phyloP scores from a whole-genome alignment of 92 coral and sea anemone genomes.

The Paragorgia papillata region DNA sequence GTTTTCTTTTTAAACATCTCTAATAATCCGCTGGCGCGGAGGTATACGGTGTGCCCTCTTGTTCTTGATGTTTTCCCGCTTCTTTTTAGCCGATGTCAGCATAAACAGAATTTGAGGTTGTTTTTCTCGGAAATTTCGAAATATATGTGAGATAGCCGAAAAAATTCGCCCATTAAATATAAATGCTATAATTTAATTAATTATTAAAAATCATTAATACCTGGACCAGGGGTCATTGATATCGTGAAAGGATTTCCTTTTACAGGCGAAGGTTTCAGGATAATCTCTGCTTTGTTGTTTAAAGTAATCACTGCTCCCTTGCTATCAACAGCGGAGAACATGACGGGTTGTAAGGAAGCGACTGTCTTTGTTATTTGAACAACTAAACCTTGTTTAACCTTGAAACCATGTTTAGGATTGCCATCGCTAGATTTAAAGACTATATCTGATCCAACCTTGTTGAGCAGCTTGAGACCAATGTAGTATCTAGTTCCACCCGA shows the following conservation, averaged over 20 bases:
- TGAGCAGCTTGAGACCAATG: slow-evolving; percentile 67
- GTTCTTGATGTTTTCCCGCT: too few species aligned
- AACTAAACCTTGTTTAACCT: slow-evolving; percentile 55
- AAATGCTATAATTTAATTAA: neutral
- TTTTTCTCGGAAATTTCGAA: too few species aligned
- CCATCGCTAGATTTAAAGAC: slow-evolving; percentile 69
- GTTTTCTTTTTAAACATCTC: too few species aligned
- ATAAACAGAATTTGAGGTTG: too few species aligned
- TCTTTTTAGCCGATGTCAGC: too few species aligned
- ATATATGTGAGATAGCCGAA: too few species aligned
- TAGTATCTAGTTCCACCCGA: slow-evolving; percentile 57
- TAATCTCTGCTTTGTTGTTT: slow-evolving; percentile 61
- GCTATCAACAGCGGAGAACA: slow-evolving; percentile 60
- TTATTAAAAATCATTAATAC: neutral
- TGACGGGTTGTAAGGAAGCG: slow-evolving; percentile 58
- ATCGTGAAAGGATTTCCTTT: slow-evolving; percentile 59
- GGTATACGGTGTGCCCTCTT: too few species aligned
- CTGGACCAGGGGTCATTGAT: slow-evolving; percentile 17
- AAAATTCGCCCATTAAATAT: too few species aligned
- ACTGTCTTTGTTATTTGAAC: slow-evolving; percentile 79
- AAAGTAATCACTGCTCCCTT: slow-evolving; percentile 30
- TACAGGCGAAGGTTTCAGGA: slow-evolving; percentile 61
- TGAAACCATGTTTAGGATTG: slow-evolving; percentile 62
- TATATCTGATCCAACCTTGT: slow-evolving; percentile 72
- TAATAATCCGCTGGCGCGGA: too few species aligned